A percentile compares a stretch with the other conserved stretches of the same genome.
phyloP scores from a whole-genome alignment of 2,113 vertebrate species.

The Proteles cristata region DNA sequence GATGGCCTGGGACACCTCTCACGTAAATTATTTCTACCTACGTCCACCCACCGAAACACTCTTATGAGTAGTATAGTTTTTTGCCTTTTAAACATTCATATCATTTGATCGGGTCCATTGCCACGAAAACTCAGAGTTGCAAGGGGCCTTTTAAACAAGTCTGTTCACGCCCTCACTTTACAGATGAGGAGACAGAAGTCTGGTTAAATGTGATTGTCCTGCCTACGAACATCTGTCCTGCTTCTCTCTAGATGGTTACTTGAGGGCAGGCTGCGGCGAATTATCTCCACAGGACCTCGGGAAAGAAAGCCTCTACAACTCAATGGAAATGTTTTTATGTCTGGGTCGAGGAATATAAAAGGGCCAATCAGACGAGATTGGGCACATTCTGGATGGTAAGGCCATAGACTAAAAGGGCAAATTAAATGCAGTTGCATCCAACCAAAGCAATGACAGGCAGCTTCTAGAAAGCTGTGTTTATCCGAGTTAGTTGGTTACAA shows the following conservation, averaged over 20 bases:
- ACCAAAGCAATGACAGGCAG: no score
- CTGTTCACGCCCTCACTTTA: background rate
- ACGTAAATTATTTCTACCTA: background rate
- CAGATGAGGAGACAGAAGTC: background rate
- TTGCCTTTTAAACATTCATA: background rate
- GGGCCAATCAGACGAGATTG: no score
- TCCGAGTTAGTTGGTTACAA: background rate
- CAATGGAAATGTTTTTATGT: background rate
- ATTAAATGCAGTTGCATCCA: background rate
- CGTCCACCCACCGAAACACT: accelerated
- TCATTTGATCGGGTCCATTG: background rate
- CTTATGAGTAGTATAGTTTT: no score
- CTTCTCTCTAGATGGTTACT: background rate
- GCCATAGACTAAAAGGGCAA: background rate
- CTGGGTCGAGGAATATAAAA: background rate
- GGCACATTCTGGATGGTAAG: no score
- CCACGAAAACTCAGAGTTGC: background rate
- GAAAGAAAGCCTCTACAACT: no score
- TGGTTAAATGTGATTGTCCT: background rate
- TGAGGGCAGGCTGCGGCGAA: background rate
- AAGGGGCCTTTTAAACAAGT: background rate
- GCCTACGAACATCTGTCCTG: accelerated
- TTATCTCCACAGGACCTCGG: accelerated
- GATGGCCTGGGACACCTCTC: accelerated
- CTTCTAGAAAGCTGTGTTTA: background rate